Conservation (phyloP, 2,113 vertebrate genomes). For the Hiodon alosoides region DNA sequence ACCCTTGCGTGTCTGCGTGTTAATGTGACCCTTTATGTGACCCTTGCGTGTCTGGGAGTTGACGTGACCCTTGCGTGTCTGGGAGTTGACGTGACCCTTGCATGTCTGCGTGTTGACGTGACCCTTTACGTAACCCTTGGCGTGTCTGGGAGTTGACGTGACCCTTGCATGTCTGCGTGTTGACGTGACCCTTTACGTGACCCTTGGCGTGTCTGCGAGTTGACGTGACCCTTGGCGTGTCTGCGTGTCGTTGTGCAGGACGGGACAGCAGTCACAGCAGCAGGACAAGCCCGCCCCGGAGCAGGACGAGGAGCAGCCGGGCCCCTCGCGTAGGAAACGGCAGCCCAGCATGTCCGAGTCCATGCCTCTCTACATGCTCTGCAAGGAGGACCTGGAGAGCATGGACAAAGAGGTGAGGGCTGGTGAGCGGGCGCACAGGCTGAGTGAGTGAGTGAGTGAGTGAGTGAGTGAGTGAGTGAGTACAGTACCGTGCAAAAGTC, state of each 20-base stretch:
- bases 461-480: too few species aligned
- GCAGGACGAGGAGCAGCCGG: constrained; percentile 73
- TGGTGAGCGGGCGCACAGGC: background rate
- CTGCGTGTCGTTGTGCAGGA: constrained; percentile 58
- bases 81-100: too few species aligned
- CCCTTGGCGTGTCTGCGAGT: background rate
- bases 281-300: constrained; percentile 50
- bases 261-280: constrained; percentile 66
- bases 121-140: background rate
- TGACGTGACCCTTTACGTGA: background rate
- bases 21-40: background rate
- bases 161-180: background rate
- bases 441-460: background rate
- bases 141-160: background rate
- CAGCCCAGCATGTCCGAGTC: constrained; percentile 96
- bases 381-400: constrained; percentile 95
- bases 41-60: too few species aligned
- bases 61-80: too few species aligned
- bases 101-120: background rate
- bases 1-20: too few species aligned
- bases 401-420: constrained; percentile 93
- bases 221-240: background rate
- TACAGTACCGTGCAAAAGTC: too few species aligned
- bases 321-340: constrained; percentile 77
- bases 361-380: constrained; percentile 91